Evolutionary conservation across 2,888 invertebrate genomes (phyloP).

Genomic region (Cheilosia urbana): DNA sequence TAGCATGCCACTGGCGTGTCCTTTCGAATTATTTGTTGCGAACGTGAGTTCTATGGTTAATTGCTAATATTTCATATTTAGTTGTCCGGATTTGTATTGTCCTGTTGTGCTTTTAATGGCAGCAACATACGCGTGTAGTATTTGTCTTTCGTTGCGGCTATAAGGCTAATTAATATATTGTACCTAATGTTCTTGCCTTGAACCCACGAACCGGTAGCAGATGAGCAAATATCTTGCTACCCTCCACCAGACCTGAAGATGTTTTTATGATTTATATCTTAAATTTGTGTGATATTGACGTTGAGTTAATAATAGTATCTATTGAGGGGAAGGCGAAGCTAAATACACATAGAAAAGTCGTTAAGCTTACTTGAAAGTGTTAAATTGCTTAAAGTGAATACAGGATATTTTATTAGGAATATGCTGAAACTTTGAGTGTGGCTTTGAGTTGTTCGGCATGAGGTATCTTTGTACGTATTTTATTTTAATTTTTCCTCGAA

Average conservation of each 20-base stretch:
- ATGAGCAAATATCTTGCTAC: conserved; percentile 6
- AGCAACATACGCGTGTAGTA: conserved; percentile 8
- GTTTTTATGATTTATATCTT: conserved; percentile 29
- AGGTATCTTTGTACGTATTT: too few relatives aligned
- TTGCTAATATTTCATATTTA: conserved; percentile 69
- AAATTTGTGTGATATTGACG: conserved; percentile 37
- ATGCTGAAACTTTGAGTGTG: too few relatives aligned
- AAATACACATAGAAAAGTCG: not conserved
- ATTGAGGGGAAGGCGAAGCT: not conserved
- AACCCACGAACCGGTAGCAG: not conserved
- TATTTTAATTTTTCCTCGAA: too few relatives aligned
- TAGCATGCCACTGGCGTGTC: conserved; percentile 19
- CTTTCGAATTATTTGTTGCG: conserved; percentile 59
- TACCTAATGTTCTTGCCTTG: conserved; percentile 2
- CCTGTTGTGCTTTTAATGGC: conserved; percentile 63
- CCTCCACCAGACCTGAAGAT: not conserved
- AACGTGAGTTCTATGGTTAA: conserved; percentile 62
- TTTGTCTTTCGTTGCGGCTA: not conserved
- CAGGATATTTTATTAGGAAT: too few relatives aligned
- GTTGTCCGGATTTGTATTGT: conserved; percentile 52
- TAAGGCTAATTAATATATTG: conserved; percentile 51
- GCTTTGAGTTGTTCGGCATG: too few relatives aligned
- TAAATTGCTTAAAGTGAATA: too few relatives aligned
- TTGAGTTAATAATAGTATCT: conserved; percentile 42
- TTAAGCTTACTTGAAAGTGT: too few relatives aligned